Percentiles rank a stretch among this genome's conserved stretches.
Conservation (phyloP, 2,797 vertebrate genomes). For the Alfaro cultratus region DNA sequence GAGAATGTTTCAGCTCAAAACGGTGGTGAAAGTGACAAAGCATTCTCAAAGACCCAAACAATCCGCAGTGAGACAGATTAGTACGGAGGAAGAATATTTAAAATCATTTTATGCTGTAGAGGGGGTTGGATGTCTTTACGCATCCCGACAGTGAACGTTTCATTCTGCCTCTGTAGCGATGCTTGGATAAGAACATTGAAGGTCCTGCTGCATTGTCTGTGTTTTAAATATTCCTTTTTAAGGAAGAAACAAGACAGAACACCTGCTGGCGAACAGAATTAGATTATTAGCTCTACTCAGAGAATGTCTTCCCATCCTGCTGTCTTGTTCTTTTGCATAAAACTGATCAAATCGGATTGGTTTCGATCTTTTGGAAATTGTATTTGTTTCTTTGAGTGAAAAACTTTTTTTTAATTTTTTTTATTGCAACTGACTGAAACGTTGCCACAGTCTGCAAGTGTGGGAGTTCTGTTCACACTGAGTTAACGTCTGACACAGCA, state of each 20-base stretch:
- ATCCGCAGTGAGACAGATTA: not conserved
- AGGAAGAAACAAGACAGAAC: not conserved
- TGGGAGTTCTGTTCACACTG: conserved; percentile 6
- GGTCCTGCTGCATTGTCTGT: not conserved
- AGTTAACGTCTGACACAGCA: conserved; percentile 3
- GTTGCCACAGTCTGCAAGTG: not conserved
- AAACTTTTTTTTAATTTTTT: not conserved
- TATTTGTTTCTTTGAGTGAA: conserved; percentile 5
- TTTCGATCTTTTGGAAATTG: not conserved
- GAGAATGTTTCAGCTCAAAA: not conserved
- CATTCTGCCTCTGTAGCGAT: not conserved
- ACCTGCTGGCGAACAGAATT: not conserved
- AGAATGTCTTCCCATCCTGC: not conserved
- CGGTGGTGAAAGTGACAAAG: not conserved
- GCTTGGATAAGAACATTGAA: not conserved
- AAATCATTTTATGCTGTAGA: not conserved
- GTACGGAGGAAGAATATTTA: not conserved
- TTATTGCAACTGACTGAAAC: conserved; percentile 1
- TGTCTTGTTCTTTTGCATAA: not conserved
- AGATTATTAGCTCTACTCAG: conserved; percentile 1
- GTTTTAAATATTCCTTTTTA: not conserved
- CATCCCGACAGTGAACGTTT: not conserved
- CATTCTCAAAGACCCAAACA: not conserved
- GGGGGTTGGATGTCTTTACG: not conserved
- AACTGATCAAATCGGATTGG: not conserved